Evolutionary conservation across 2,113 vertebrate genomes (phyloP), one percentile per base, ranked within the genome.

Genomic region (Cinclus mexicanus): DNA sequence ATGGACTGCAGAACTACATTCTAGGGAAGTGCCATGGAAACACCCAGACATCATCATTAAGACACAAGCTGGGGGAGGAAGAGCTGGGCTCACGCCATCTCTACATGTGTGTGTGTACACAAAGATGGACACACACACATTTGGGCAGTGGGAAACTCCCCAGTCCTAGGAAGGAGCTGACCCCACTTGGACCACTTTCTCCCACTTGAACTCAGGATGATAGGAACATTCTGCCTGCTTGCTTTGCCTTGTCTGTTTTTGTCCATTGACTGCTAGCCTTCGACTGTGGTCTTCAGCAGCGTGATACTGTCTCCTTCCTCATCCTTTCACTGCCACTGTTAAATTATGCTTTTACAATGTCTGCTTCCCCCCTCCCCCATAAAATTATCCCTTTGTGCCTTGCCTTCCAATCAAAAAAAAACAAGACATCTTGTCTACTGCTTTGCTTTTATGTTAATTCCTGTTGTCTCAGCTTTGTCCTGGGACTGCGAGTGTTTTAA

Each of bases 381-480:
- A 74, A 80, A 94, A 83, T 71, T 39, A 67, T 47, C 23, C 22
- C 69, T 83, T 74, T 91, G 67, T 87, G 47, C 41, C 24, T 20
- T 46, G 42, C 47, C 60, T 90, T 88, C 68, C 88, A 64, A 17
- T 78, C n/a, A 83, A 72, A 93, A 93, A 61, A 42, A 69, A 65
- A 18, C 21, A 61, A 75, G 92, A 86, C 91, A 28, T 69, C 29
- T 61, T 83, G 28, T 49, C 37, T 83, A 4, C 35, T 90, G 79
- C 94, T 97, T 87, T 96, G 86, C 59, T 90, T 97, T 93, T 93
- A 91, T 93, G 92, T 96, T 95, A 91, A 96, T 94, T 94, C 86
- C 52, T 57, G 96, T 82, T 95, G 93, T 57, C 11, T 83, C 10
- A 44, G 90, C 89, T 95, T 93, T 98, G 52, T 90, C 67, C 96